phyloP scores from a whole-genome alignment of 2,888 invertebrate species.

The Nyleta sp. region DNA sequence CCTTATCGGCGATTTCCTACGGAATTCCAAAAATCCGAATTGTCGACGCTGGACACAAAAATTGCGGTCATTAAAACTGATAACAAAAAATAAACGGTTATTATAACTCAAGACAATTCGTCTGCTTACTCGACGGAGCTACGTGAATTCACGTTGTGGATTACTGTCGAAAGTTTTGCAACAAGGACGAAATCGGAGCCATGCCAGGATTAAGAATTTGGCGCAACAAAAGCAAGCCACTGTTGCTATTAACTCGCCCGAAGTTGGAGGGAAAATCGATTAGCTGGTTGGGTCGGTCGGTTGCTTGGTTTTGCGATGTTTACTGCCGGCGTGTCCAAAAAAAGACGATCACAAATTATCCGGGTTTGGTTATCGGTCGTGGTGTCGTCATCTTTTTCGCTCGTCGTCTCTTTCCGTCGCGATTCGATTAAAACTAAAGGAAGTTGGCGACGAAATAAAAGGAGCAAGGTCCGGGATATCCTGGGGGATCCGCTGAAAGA shows the following conservation, averaged over 20 bases:
- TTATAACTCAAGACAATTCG: conserved; percentile 15
- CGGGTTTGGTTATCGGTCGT: conserved; percentile 16
- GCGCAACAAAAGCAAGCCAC: neutral
- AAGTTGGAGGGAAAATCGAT: conserved; percentile 14
- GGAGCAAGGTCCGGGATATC: conserved; percentile 7
- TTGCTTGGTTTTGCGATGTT: conserved; percentile 3
- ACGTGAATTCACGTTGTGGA: neutral
- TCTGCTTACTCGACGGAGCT: neutral
- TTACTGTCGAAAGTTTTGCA: conserved; percentile 2
- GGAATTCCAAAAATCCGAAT: no score
- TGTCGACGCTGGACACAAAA: no score
- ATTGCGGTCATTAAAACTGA: neutral
- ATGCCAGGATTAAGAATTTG: conserved; percentile 24
- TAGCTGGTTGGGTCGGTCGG: neutral
- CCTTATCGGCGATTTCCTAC: no score
- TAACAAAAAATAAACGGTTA: conserved; percentile 6
- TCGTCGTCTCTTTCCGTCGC: neutral
- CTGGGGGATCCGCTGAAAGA: conserved; percentile 22
- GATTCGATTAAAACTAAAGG: conserved; percentile 36
- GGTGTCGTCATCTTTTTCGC: conserved; percentile 1
- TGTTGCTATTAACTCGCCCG: neutral
- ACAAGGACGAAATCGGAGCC: neutral
- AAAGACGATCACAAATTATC: neutral
- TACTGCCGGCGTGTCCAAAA: neutral
- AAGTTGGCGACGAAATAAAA: conserved; percentile 22